Conservation (phyloP, 1,140 invertebrate genomes). For the Hydropsyche tenuis region DNA sequence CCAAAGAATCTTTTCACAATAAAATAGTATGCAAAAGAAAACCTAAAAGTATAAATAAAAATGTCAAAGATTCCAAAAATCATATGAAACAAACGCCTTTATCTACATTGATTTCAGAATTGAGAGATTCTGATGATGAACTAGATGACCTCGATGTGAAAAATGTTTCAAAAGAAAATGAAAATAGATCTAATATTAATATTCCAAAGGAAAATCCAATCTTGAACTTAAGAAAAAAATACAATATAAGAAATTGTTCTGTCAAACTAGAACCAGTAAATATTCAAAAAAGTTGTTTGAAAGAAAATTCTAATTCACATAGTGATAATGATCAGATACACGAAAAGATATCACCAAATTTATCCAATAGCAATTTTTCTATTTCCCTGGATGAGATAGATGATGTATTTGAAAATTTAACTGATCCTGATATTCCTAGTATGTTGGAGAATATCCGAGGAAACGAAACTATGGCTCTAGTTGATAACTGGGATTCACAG, state of each 20-base stretch:
- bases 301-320: background rate
- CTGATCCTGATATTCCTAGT: constrained; percentile 40
- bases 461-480: constrained; percentile 39
- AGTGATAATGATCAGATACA: background rate
- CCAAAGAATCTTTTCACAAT: constrained; percentile 28
- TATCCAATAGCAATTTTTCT: constrained; percentile 34
- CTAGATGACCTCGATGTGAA: constrained; percentile 33
- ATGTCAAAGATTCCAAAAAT: background rate
- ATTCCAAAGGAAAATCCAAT: background rate
- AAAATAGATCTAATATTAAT: background rate
- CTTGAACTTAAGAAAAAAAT: constrained; percentile 15
- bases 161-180: background rate
- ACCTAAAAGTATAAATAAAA: constrained; percentile 19
- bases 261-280: constrained; percentile 24
- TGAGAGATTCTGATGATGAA: constrained; percentile 40
- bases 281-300: background rate
- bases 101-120: constrained; percentile 38
- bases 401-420: constrained; percentile 41
- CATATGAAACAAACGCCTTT: constrained; percentile 26
- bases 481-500: constrained; percentile 47
- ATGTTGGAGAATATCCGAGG: constrained; percentile 44
- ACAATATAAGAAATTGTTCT: constrained; percentile 37
- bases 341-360: background rate
- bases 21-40: constrained; percentile 27
- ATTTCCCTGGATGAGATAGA: constrained; percentile 36